Evolutionary conservation across 2,797 vertebrate genomes (phyloP).

Genomic region (Chanos chanos): DNA sequence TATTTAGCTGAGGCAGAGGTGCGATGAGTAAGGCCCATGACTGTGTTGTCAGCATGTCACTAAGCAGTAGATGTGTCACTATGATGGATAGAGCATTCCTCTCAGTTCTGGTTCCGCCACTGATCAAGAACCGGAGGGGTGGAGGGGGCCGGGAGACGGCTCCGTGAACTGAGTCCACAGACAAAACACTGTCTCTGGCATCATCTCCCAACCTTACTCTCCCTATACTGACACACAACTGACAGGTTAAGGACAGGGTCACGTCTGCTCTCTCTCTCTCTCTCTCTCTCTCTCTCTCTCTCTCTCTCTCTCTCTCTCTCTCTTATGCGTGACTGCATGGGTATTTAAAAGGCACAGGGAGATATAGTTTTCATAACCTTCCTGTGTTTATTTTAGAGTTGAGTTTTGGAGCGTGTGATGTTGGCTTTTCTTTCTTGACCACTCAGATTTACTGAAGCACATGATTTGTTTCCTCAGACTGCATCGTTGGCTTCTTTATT

Average conservation of each 20-base stretch:
- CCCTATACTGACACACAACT: neutral
- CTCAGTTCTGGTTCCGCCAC: slow-evolving; percentile 16
- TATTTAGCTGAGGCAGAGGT: slow-evolving; percentile 4
- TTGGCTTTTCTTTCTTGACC: neutral
- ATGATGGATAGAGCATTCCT: slow-evolving; percentile 43
- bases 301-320: neutral
- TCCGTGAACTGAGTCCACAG: slow-evolving; percentile 27
- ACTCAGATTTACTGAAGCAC: neutral
- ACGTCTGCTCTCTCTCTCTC: neutral
- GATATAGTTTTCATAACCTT: neutral
- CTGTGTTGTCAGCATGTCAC: slow-evolving; percentile 7
- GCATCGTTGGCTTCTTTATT: neutral
- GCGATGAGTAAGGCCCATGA: neutral
- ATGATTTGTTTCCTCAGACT: neutral
- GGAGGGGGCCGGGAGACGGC: slow-evolving; percentile 2
- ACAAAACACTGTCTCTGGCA: slow-evolving; percentile 15
- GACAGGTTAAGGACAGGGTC: slow-evolving; percentile 37
- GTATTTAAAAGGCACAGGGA: slow-evolving; percentile 3
- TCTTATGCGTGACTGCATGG: neutral
- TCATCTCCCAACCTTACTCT: slow-evolving; percentile 3
- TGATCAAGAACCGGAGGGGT: slow-evolving; percentile 29
- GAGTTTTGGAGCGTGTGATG: neutral
- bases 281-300: neutral
- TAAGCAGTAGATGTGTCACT: slow-evolving; percentile 33
- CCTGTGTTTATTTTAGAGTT: neutral